Base-by-base conservation (phyloP, 2,797 vertebrate species). In the Menidia menidia region DNA sequence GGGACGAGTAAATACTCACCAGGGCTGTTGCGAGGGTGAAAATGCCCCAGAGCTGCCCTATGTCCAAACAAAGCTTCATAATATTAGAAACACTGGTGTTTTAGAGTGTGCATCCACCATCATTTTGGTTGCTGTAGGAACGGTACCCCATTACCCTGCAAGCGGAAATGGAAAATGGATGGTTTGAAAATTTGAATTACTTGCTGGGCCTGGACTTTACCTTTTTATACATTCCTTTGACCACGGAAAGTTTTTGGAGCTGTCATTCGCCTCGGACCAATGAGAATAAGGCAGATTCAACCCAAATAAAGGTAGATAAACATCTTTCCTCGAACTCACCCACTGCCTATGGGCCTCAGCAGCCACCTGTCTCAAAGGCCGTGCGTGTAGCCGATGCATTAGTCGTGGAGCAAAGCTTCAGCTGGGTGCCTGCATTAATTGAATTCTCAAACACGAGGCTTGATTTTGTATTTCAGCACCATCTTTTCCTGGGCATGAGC, bases 341-440 rank as follows among this genome's bases (percentile, higher is more conserved):
- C 42, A 61, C n/a, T 16, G 16, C 52, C 30, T 75, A 56, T n/a
- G 33, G 0, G 30, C 59, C 60, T 70, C 59, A 52, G 14, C 45
- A 13, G 15, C 54, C 31, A 55, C 31, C 45, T 18, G 30, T 78
- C 80, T 75, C 51, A 64, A 64, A 67, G 10, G 33, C 66, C 31
- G 32, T 70, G 39, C 60, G 75, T 66, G 75, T 71, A 81, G 75
- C 61, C 51, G 67, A 81, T 56, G 75, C 44, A 48, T 81, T 47
- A 43, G 77, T 73, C 75, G 35, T 72, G 68, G 71, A 53, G 66
- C 68, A 53, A 4, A 25, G 19, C 72, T 78, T 82, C 64, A 67
- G 56, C 70, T 74, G 71, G n/a, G 55, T 12, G 14, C 32, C 33
- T 47, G 52, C 71, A 75, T 88, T 77, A 82, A 84, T 87, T 72